These are phyloP conservation scores for Silurus glanis DNA, from an alignment of 2,113 vertebrate species.

Conservation along the genomic window DNA sequence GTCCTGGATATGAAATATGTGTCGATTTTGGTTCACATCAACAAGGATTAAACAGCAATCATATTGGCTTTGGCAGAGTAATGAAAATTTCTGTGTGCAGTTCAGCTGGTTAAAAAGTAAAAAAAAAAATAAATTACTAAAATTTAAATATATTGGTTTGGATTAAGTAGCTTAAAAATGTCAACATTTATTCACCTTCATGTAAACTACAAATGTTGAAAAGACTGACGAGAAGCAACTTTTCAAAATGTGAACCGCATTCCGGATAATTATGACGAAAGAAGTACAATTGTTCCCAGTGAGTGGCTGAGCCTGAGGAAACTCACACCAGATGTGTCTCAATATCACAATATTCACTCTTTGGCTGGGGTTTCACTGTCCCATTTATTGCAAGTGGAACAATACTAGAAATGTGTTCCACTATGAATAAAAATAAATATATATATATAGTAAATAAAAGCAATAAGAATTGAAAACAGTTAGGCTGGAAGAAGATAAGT, in stretches of 20 bases:
- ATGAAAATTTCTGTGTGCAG: background rate
- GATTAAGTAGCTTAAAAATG: background rate
- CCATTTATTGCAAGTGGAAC: background rate
- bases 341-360: background rate
- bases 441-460: background rate
- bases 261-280: background rate
- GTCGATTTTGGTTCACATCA: background rate
- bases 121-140: too few relatives aligned
- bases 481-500: conserved; percentile 10
- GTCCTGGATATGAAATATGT: background rate
- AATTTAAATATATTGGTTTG: background rate
- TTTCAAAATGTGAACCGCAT: conserved; percentile 5
- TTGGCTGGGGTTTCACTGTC: background rate
- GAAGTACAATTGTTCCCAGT: conserved; percentile 3
- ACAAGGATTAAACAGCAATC: background rate
- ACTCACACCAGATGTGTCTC: conserved; percentile 4
- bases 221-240: background rate
- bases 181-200: background rate
- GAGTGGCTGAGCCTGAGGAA: background rate
- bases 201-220: background rate
- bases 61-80: background rate
- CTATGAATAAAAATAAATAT: background rate
- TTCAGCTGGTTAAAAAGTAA: background rate
- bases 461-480: background rate
- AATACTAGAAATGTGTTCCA: background rate